Evolutionary conservation across 2,888 invertebrate genomes (phyloP).

Genomic region (Parnassius glacialis): DNA sequence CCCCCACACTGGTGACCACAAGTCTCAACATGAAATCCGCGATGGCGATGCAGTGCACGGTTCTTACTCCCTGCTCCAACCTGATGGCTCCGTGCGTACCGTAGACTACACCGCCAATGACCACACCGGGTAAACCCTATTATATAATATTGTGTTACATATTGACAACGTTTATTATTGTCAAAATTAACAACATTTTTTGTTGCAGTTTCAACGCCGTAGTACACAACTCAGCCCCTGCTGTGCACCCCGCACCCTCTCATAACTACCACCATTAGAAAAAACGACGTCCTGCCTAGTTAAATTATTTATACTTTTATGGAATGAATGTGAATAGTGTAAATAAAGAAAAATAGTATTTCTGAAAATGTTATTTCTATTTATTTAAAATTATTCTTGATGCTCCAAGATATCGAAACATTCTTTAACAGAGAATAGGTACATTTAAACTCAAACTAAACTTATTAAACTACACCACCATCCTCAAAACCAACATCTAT

Average conservation of each 20-base stretch:
- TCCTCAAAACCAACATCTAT: too few relatives aligned
- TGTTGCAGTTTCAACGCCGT: slow-evolving; percentile 63
- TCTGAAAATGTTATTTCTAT: background rate
- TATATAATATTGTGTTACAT: background rate
- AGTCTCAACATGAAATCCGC: slow-evolving; percentile 75
- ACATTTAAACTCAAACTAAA: too few relatives aligned
- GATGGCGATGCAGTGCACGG: slow-evolving; percentile 81
- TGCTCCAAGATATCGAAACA: too few relatives aligned
- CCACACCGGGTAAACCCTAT: slow-evolving; percentile 55
- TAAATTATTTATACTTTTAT: slow-evolving; percentile 17
- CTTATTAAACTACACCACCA: too few relatives aligned
- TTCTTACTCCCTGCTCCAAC: slow-evolving; percentile 78
- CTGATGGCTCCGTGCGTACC: slow-evolving; percentile 73
- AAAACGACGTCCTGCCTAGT: background rate
- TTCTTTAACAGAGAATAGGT: too few relatives aligned
- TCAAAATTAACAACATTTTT: slow-evolving; percentile 3
- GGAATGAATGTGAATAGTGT: slow-evolving; percentile 15
- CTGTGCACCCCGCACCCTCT: slow-evolving; percentile 51
- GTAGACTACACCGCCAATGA: slow-evolving; percentile 74
- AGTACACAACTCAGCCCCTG: slow-evolving; percentile 62
- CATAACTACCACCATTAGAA: slow-evolving; percentile 23
- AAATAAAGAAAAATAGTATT: background rate
- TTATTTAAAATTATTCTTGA: too few relatives aligned
- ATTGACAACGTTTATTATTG: background rate
- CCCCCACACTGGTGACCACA: slow-evolving; percentile 81